These are phyloP conservation scores for Rhinopomastus cyanomelas DNA, from an alignment of 2,113 vertebrate species.

Conservation along the genomic window DNA sequence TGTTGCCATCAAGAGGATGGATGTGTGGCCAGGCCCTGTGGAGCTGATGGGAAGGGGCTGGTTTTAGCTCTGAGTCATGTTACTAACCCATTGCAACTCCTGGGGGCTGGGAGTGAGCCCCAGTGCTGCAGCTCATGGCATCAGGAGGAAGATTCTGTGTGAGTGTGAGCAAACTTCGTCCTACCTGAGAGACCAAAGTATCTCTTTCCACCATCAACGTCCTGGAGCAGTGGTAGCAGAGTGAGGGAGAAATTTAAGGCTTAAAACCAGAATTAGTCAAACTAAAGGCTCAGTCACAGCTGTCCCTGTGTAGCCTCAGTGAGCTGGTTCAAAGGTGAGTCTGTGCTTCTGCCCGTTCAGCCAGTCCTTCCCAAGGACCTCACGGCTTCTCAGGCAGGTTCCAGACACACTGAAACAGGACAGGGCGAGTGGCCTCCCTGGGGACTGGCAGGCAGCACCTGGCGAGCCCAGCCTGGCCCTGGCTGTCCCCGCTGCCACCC, in stretches of 20 bases:
- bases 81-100: neutral
- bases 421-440: neutral
- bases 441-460: neutral
- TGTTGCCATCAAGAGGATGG: neutral
- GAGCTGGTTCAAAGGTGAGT: neutral
- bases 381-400: neutral
- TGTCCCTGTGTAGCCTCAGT: neutral
- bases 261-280: neutral
- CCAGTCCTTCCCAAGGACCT: neutral
- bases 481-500: neutral
- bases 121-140: neutral
- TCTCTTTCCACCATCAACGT: neutral
- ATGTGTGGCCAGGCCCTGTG: accelerated
- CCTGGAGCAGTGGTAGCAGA: neutral
- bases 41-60: neutral
- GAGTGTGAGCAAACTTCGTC: neutral
- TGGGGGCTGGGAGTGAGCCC: neutral
- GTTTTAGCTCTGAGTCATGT: neutral
- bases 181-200: neutral
- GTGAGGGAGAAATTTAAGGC: neutral
- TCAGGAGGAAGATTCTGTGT: neutral
- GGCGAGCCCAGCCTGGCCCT: neutral
- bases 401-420: neutral
- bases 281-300: neutral
- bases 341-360: neutral